These are phyloP conservation scores for Listrodromus nycthemerus DNA, from an alignment of 2,888 invertebrate species.

Conservation along the genomic window DNA sequence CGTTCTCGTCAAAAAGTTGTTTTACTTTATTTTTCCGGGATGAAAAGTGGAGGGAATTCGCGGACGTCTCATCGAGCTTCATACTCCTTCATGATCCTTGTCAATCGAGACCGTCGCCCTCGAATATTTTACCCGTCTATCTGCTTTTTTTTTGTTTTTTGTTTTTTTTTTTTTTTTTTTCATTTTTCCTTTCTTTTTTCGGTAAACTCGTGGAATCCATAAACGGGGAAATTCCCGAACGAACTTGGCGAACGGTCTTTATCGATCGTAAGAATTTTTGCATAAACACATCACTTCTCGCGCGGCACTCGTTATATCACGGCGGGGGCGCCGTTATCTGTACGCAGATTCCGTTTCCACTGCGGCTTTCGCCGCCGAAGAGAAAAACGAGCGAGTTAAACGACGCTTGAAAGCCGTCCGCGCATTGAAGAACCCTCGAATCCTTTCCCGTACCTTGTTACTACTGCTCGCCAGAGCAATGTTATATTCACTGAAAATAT, in stretches of 20 bases:
- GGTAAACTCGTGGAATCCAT: not conserved
- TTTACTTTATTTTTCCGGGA: not conserved
- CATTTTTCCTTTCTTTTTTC: no score
- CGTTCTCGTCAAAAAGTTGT: not conserved
- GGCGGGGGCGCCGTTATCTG: not conserved
- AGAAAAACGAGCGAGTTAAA: conserved; percentile 58
- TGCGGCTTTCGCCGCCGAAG: not conserved
- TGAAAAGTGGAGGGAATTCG: not conserved
- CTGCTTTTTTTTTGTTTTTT: not conserved
- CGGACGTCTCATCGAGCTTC: not conserved
- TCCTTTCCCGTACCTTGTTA: not conserved
- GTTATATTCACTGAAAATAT: conserved; percentile 2
- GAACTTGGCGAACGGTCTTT: not conserved
- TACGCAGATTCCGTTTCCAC: not conserved
- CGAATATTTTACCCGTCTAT: not conserved
- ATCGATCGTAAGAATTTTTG: conserved; percentile 10
- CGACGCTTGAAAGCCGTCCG: conserved; percentile 57
- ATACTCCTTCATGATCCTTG: not conserved
- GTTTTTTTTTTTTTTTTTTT: not conserved
- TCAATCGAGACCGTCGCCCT: not conserved
- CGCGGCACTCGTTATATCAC: conserved; percentile 3
- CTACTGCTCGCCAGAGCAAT: not conserved
- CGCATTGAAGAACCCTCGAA: conserved; percentile 9
- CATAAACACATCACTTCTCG: conserved; percentile 61
- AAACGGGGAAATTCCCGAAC: not conserved